Base-by-base conservation (phyloP, 1,140 invertebrate genomes). In the Sminthurinus signatus region DNA sequence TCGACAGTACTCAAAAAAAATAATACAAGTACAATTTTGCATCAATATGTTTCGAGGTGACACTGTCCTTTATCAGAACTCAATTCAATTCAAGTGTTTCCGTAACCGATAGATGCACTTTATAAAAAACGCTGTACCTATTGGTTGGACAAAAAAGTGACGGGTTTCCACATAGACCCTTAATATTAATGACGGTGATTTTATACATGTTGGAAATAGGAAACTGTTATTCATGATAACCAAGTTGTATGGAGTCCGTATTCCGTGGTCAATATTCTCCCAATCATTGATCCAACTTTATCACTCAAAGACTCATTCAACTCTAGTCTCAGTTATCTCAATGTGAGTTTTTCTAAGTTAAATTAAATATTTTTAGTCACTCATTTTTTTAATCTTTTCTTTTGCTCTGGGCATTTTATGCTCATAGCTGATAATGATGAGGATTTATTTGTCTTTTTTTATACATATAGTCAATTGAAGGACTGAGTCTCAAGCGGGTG, bases 231-330 rank as follows among this genome's bases (percentile, higher is more conserved):
- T n/a, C 51, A 62, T 31, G 67, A 60, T n/a, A 54, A 44, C 31
- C 61, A 60, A 44, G 66, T 71, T 15, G 64, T 71, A 2, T 71
- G 70, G 70, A 65, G 62, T 14, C 70, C 70, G 2, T 71, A 50
- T 61, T 66, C 59, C 43, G 70, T 68, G 1, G 70, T 68, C 43
- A 71, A 71, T 46, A 67, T 68, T 15, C 44, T 71, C 2, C 64
- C 69, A 0, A 42, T 64, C 12, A 57, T 68, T 15, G 62, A 65
- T 25, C 42, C 31, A 31, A 56, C 59, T 28, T 29, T 23, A 27
- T 57, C 62, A 36, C 43, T 65, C 23, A 43, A 62, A 58, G n/a
- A 58, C 31, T 51, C 55, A 17, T 46, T 8, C 19, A 48, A 36
- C 32, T 17, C 54, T 32, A 58, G 54, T 27, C 31, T 50, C 42